These are phyloP conservation scores for Pseudochaenichthys georgianus DNA, from an alignment of 2,797 vertebrate genomes.

Conservation along the genomic window DNA sequence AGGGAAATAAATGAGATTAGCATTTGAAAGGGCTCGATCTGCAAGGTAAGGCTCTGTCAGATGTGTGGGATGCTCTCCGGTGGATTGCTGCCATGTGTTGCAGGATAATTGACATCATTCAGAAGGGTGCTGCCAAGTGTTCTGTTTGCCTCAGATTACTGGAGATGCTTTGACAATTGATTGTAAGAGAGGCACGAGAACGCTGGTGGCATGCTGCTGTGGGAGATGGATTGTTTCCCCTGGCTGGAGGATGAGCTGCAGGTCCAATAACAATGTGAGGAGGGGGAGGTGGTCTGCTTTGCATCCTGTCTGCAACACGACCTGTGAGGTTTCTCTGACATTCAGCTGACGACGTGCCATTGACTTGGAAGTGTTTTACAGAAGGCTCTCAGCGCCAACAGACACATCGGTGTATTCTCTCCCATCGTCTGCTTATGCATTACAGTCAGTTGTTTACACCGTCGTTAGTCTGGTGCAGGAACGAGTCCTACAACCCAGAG, in stretches of 20 bases:
- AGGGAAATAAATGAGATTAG: slow-evolving; percentile 64
- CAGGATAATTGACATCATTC: slow-evolving; percentile 71
- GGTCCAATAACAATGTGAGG: slow-evolving; percentile 5
- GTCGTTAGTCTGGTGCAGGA: too few relatives aligned
- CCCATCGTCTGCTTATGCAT: background rate
- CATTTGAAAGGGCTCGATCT: slow-evolving; percentile 71
- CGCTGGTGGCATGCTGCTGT: slow-evolving; percentile 2
- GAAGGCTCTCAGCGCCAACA: background rate
- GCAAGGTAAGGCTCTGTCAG: slow-evolving; percentile 64
- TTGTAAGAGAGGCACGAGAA: slow-evolving; percentile 27
- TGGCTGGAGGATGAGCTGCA: slow-evolving; percentile 15
- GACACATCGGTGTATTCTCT: background rate
- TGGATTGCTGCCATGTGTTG: slow-evolving; percentile 69
- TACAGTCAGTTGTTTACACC: too few relatives aligned
- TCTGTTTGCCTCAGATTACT: slow-evolving; percentile 56
- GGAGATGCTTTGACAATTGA: slow-evolving; percentile 53
- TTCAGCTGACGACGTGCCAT: slow-evolving; percentile 17
- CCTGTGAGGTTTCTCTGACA: slow-evolving; percentile 11
- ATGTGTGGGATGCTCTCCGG: slow-evolving; percentile 47
- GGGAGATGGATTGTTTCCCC: slow-evolving; percentile 5
- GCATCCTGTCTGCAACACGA: slow-evolving; percentile 25
- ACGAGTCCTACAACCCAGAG: too few relatives aligned
- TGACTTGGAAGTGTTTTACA: slow-evolving; percentile 5
- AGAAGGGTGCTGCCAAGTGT: slow-evolving; percentile 40
- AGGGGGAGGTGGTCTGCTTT: background rate